Conservation (phyloP, 2,797 vertebrate species). For the Anabacerthia variegaticeps region DNA sequence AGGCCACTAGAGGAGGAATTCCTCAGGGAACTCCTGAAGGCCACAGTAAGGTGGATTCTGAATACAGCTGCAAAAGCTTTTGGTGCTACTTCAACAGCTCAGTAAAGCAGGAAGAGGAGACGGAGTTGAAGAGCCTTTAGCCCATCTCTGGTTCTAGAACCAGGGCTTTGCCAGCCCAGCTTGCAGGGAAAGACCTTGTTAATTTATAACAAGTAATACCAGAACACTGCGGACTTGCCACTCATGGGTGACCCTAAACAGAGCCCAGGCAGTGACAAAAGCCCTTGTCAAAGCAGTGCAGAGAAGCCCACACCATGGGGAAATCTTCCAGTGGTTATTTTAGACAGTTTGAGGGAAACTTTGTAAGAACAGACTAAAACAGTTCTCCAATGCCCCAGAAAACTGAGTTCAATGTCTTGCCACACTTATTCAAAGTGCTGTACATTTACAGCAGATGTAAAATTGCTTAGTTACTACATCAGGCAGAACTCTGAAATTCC, state of each 20-base stretch:
- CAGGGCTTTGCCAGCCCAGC: not conserved
- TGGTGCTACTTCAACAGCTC: not conserved
- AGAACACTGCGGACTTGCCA: not conserved
- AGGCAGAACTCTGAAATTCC: not conserved
- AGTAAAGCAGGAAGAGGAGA: not conserved
- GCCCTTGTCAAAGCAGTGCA: not conserved
- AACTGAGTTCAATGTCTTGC: not conserved
- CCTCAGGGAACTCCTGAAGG: not conserved
- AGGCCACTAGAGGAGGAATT: not conserved
- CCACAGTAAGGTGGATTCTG: not conserved
- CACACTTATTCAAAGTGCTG: not conserved
- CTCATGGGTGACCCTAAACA: not conserved
- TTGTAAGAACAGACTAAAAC: not conserved
- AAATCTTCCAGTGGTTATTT: not conserved
- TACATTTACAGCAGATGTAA: not conserved
- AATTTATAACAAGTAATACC: not conserved
- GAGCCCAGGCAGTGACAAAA: not conserved
- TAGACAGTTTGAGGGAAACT: not conserved
- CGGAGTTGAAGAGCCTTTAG: not conserved
- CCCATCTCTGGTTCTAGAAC: not conserved
- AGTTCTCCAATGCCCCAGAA: not conserved
- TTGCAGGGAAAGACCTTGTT: not conserved
- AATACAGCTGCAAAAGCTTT: not conserved
- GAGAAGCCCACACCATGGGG: not conserved
- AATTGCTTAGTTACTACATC: not conserved